These are phyloP conservation scores for Amblyraja radiata DNA, from an alignment of 2,797 vertebrate species.

Conservation along the genomic window DNA sequence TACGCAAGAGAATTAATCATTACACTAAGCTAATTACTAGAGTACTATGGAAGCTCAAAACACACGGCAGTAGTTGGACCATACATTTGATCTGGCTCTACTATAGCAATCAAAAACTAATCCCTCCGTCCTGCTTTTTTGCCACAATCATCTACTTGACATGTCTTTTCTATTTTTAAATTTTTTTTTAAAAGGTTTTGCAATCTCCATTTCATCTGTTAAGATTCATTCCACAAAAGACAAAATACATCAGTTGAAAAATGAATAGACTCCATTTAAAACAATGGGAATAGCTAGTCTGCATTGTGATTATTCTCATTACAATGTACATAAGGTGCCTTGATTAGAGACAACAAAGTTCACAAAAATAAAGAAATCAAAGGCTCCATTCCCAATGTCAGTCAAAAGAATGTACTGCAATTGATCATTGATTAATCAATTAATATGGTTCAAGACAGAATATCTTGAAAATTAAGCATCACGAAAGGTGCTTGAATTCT, in stretches of 20 bases:
- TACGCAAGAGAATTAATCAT: background rate
- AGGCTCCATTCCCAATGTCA: background rate
- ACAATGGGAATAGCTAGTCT: background rate
- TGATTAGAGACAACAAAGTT: background rate
- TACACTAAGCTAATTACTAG: background rate
- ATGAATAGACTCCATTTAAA: background rate
- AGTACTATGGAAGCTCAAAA: background rate
- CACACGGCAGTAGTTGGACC: background rate
- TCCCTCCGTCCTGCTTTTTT: background rate
- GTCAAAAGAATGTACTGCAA: too few species aligned
- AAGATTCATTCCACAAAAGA: background rate
- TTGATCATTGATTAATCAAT: background rate
- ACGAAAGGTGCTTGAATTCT: too few species aligned
- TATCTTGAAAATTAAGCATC: background rate
- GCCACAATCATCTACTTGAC: too few species aligned
- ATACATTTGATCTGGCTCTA: background rate
- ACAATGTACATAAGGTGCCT: background rate
- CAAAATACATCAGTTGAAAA: background rate
- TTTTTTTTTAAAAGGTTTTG: too few species aligned
- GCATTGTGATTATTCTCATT: background rate
- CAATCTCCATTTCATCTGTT: background rate
- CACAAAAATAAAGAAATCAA: background rate
- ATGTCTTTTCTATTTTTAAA: background rate
- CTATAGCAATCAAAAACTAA: background rate
- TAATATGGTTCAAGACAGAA: background rate